phyloP scores from a whole-genome alignment of 1,140 invertebrate genomes.

The Drosophila nikananu region DNA sequence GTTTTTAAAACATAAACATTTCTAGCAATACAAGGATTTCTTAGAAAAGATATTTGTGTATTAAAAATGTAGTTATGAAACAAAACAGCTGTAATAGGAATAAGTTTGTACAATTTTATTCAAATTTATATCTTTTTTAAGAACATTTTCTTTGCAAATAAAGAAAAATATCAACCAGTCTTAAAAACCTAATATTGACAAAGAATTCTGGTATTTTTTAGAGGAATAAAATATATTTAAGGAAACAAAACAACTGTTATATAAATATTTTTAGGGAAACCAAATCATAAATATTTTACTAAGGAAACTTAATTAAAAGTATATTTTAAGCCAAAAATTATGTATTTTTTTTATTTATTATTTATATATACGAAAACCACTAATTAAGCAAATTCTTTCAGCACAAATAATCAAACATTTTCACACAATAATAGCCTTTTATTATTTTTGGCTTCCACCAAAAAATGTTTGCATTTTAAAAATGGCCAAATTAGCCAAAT shows the following conservation, averaged over 20 bases:
- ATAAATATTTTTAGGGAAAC: no score
- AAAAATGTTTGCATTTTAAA: conserved; percentile 18
- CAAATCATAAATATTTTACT: no score
- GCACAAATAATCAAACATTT: not conserved
- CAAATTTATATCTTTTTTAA: not conserved
- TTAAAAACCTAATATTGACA: no score
- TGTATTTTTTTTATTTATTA: not conserved
- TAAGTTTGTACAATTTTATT: not conserved
- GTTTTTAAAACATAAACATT: not conserved
- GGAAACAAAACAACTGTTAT: no score
- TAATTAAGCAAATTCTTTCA: not conserved
- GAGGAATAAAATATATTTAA: no score
- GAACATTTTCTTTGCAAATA: no score
- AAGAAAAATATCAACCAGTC: no score
- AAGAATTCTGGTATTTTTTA: no score
- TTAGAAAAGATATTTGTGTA: not conserved
- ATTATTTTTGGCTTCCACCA: not conserved
- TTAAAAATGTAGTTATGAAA: not conserved
- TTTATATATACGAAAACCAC: not conserved
- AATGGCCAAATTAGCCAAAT: conserved; percentile 11
- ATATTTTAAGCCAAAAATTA: not conserved
- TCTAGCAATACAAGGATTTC: not conserved
- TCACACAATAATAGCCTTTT: not conserved
- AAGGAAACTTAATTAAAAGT: not conserved
- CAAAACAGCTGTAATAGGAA: no score